A percentile compares a stretch with the other conserved stretches of the same genome.
These are phyloP conservation scores for Serrognathus titanus DNA, from an alignment of 2,888 invertebrate species.

Conservation along the genomic window DNA sequence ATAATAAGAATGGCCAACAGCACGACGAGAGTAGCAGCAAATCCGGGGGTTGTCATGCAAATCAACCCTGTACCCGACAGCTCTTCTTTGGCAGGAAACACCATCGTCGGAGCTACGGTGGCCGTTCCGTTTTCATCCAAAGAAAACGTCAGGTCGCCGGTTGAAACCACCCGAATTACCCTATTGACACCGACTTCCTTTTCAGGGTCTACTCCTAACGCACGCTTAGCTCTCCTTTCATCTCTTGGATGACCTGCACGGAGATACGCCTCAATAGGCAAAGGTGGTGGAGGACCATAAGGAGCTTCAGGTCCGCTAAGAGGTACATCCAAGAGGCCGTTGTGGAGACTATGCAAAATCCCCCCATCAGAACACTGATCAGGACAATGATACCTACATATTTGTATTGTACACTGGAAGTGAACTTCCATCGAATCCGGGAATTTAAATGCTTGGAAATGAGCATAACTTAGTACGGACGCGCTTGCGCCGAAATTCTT, in stretches of 20 bases:
- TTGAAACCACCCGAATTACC: slow-evolving; percentile 86
- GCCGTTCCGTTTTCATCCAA: slow-evolving; percentile 65
- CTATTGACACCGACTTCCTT: slow-evolving; percentile 86
- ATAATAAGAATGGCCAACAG: slow-evolving; percentile 77
- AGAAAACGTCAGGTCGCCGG: slow-evolving; percentile 83
- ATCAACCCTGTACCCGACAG: slow-evolving; percentile 59
- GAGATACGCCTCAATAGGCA: slow-evolving; percentile 61
- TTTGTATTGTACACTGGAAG: slow-evolving; percentile 93
- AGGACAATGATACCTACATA: slow-evolving; percentile 88
- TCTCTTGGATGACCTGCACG: slow-evolving; percentile 70
- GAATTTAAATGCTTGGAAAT: slow-evolving; percentile 94
- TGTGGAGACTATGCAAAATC: slow-evolving; percentile 37
- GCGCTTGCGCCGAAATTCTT: slow-evolving; percentile 94
- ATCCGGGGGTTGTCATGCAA: slow-evolving; percentile 94
- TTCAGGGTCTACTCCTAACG: slow-evolving; percentile 61
- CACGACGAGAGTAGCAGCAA: slow-evolving; percentile 80
- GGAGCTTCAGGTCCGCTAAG: slow-evolving; percentile 58
- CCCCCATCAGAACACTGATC: slow-evolving; percentile 77
- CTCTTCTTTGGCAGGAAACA: slow-evolving; percentile 66
- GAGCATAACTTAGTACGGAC: slow-evolving; percentile 86
- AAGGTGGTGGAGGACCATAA: slow-evolving; percentile 64
- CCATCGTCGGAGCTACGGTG: slow-evolving; percentile 59
- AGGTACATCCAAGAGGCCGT: slow-evolving; percentile 54
- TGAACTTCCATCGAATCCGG: slow-evolving; percentile 96
- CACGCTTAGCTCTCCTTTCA: slow-evolving; percentile 66